phyloP scores from a whole-genome alignment of 2,113 vertebrate species.

The human region DNA sequence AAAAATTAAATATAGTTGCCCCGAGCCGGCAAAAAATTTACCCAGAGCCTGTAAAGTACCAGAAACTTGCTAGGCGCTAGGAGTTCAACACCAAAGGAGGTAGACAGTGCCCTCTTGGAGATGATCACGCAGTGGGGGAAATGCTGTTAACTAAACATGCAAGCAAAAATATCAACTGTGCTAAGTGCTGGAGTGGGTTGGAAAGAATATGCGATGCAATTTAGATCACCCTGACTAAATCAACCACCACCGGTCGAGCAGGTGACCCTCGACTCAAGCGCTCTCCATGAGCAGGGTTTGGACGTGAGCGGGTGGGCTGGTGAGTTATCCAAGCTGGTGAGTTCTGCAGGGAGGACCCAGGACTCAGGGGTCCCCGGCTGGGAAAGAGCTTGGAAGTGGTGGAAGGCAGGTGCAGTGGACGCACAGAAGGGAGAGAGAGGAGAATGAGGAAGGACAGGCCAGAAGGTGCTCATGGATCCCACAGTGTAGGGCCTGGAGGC shows the following conservation, averaged over 20 bases:
- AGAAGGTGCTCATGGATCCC: too few species aligned
- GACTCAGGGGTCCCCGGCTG: accelerated
- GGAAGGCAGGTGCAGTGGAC: accelerated
- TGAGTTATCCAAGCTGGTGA: too few species aligned
- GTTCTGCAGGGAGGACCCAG: not conserved
- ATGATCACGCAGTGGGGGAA: not conserved
- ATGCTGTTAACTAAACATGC: not conserved
- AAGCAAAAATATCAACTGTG: not conserved
- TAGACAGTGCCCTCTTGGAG: not conserved
- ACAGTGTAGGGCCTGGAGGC: too few species aligned
- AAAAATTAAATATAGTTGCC: not conserved
- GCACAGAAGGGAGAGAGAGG: too few species aligned
- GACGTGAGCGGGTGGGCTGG: too few species aligned
- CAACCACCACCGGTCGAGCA: not conserved
- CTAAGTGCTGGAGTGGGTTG: not conserved
- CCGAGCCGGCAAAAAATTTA: not conserved
- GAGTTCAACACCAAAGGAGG: not conserved
- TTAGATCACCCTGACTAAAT: not conserved
- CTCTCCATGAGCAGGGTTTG: not conserved
- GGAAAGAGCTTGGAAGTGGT: not conserved
- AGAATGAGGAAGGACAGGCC: not conserved
- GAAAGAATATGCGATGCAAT: not conserved
- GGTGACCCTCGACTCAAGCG: not conserved
- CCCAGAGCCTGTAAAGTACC: not conserved
- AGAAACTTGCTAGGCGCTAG: not conserved